phyloP scores from a whole-genome alignment of 2,797 vertebrate genomes.

The Urosaurus nigricauda region DNA sequence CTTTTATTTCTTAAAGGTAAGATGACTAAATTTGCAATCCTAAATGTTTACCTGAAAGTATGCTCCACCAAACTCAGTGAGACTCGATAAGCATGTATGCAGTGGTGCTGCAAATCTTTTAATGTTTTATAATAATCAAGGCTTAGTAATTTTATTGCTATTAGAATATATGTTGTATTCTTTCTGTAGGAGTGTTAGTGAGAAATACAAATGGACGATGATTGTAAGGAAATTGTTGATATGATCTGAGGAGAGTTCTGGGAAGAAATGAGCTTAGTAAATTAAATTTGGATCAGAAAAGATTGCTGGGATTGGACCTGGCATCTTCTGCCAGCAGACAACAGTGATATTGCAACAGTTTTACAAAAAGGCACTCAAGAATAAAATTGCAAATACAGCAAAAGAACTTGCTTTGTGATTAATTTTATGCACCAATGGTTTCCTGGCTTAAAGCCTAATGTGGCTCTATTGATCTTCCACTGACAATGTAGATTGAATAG shows the following conservation, averaged over 20 bases:
- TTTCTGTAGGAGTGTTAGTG: neutral
- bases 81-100: neutral
- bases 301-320: neutral
- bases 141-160: neutral
- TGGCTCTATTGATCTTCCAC: neutral
- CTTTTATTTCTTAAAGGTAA: neutral
- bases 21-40: neutral
- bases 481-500: neutral
- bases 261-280: neutral
- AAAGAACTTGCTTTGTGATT: neutral
- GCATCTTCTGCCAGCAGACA: neutral
- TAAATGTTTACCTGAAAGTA: neutral
- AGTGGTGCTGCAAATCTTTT: neutral
- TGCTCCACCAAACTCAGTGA: neutral
- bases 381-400: constrained; percentile 17
- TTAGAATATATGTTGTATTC: neutral
- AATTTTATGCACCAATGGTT: constrained; percentile 3
- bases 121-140: too few species aligned
- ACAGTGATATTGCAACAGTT: constrained; percentile 4
- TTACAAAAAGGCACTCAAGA: constrained; percentile 9
- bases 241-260: neutral
- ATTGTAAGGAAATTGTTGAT: neutral
- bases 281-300: neutral
- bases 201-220: neutral
- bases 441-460: constrained; percentile 7